A percentile compares a stretch with the other conserved stretches of the same genome.
phyloP scores from a whole-genome alignment of 2,888 invertebrate species.

The Lycophotia porphyrea region DNA sequence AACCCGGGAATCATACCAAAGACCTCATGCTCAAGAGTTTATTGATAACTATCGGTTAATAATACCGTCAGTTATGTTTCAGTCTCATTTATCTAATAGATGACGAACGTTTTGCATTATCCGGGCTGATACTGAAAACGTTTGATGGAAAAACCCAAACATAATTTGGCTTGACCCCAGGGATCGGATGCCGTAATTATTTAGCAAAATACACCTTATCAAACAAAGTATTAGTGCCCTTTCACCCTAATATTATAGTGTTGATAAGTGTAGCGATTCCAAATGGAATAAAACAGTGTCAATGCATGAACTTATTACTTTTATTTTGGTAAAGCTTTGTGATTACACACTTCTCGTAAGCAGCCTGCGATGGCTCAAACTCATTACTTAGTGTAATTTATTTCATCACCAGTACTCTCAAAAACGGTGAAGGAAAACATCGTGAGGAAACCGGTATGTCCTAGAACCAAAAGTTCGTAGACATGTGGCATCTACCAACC shows the following conservation, averaged over 20 bases:
- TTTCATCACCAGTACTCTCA: too few species aligned
- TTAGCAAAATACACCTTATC: constrained; percentile 13
- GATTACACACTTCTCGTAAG: neutral
- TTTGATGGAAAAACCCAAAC: neutral
- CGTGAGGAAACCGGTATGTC: too few species aligned
- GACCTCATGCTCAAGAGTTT: neutral
- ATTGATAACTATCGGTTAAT: neutral
- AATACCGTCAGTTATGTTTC: neutral
- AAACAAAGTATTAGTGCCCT: constrained; percentile 11
- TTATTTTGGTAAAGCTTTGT: neutral
- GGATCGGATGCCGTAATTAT: constrained; percentile 13
- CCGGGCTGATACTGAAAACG: neutral
- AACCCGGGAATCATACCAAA: neutral
- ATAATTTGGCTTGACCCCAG: constrained; percentile 4
- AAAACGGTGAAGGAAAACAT: too few species aligned
- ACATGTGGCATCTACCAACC: too few species aligned
- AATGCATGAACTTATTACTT: constrained; percentile 25
- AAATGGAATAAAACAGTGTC: constrained; percentile 19
- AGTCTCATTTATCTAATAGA: neutral
- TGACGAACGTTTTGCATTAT: neutral
- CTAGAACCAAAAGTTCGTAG: too few species aligned
- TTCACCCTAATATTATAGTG: constrained; percentile 28
- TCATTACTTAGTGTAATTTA: neutral
- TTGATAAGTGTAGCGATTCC: constrained; percentile 4
- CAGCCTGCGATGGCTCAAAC: too few species aligned